Conservation (phyloP, 2,113 vertebrate genomes). For the Corynorhinus townsendii region DNA sequence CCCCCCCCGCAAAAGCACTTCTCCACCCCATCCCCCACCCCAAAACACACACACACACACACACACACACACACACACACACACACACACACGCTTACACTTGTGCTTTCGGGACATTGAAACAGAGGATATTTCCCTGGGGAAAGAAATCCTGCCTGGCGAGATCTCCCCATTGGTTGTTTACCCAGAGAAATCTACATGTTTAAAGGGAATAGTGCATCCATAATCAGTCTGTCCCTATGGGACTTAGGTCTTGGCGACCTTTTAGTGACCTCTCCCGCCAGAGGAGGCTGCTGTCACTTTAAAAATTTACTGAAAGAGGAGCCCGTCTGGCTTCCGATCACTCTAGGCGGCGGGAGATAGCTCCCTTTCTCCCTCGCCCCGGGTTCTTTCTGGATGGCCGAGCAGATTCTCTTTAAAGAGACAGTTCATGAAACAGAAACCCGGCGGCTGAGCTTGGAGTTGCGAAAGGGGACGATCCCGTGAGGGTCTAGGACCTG, state of each 20-base stretch:
- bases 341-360: slow-evolving; percentile 73
- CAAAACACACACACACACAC: background rate
- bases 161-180: slow-evolving; percentile 75
- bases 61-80: background rate
- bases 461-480: slow-evolving; percentile 71
- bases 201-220: slow-evolving; percentile 77
- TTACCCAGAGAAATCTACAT: slow-evolving; percentile 73
- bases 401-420: slow-evolving; percentile 81
- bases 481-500: slow-evolving; percentile 61
- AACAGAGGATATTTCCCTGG: slow-evolving; percentile 67
- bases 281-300: slow-evolving; percentile 89
- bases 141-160: slow-evolving; percentile 72
- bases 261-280: slow-evolving; percentile 90
- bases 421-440: slow-evolving; percentile 81
- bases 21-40: slow-evolving; percentile 7
- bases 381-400: slow-evolving; percentile 76
- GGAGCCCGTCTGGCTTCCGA: slow-evolving; percentile 85
- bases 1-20: background rate
- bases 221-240: slow-evolving; percentile 78
- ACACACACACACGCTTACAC: background rate
- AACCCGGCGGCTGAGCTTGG: slow-evolving; percentile 65
- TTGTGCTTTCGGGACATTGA: slow-evolving; percentile 53
- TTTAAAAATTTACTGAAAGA: slow-evolving; percentile 88
- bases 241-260: slow-evolving; percentile 84
- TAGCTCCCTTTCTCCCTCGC: slow-evolving; percentile 69